A percentile compares a stretch with the other conserved stretches of the same genome.
phyloP scores from a whole-genome alignment of 2,888 invertebrate genomes.

The Ctenicera cuprea region DNA sequence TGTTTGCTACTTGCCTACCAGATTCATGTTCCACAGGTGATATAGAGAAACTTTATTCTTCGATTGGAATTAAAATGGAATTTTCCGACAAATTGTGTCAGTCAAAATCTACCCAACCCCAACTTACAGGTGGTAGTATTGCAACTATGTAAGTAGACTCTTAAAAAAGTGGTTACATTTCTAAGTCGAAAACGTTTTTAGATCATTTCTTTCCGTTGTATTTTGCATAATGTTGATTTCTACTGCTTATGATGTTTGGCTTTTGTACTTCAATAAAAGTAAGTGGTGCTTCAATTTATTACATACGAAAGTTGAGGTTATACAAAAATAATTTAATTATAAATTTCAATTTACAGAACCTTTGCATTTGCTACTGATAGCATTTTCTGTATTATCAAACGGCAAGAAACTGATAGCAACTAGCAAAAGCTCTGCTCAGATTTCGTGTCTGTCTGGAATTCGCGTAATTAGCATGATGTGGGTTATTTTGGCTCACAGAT shows the following conservation, averaged over 20 bases:
- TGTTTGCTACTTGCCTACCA: not conserved
- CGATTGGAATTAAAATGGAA: not conserved
- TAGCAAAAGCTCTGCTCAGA: constrained; percentile 62
- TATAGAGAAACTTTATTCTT: not conserved
- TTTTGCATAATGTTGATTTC: not conserved
- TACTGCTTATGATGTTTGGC: not conserved
- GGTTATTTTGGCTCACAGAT: constrained; percentile 70
- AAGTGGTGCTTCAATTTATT: too few species aligned
- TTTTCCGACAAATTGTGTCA: not conserved
- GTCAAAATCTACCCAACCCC: not conserved
- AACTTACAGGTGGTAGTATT: not conserved
- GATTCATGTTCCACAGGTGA: not conserved
- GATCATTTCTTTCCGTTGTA: not conserved
- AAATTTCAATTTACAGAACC: not conserved
- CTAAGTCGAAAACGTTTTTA: not conserved
- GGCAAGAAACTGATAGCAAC: constrained; percentile 68
- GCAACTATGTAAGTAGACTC: not conserved
- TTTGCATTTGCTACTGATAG: not conserved
- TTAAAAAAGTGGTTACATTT: not conserved
- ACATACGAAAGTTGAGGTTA: too few species aligned
- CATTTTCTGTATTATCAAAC: constrained; percentile 62
- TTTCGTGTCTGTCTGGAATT: constrained; percentile 70
- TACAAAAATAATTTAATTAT: too few species aligned
- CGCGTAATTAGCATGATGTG: constrained; percentile 71
- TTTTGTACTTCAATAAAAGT: not conserved